A percentile compares a stretch with the other conserved stretches of the same genome.
Conservation (phyloP, 2,888 invertebrate species). For the Conistra vaccinii region DNA sequence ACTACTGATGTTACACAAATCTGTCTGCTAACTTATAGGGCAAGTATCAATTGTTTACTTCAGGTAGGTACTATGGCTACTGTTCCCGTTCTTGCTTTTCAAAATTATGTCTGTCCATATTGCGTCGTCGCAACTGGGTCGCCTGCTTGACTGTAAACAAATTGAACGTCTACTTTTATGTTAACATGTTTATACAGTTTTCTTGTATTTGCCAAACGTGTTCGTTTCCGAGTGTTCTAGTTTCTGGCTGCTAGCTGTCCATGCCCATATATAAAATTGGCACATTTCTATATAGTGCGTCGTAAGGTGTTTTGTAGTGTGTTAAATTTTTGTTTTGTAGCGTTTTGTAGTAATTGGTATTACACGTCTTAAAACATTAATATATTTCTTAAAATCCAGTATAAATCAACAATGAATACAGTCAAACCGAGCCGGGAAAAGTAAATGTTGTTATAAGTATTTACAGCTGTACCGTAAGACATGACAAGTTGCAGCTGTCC, state of each 20-base stretch:
- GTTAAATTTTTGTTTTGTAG: no score
- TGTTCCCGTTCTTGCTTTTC: conserved; percentile 14
- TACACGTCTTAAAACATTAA: neutral
- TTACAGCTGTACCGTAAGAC: conserved; percentile 60
- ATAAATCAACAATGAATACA: neutral
- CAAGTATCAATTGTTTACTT: conserved; percentile 6
- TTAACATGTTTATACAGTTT: conserved; percentile 52
- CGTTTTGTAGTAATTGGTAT: neutral
- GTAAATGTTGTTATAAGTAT: conserved; percentile 46
- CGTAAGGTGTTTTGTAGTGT: no score
- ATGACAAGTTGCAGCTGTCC: conserved; percentile 71
- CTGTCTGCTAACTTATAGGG: neutral
- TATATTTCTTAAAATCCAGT: neutral
- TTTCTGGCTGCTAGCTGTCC: conserved; percentile 42
- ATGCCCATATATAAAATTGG: conserved; percentile 29
- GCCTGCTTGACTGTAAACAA: conserved; percentile 26
- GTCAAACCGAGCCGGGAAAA: conserved; percentile 32
- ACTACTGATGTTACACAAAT: conserved; percentile 6
- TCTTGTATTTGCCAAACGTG: conserved; percentile 54
- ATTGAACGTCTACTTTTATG: conserved; percentile 29
- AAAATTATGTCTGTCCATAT: conserved; percentile 28
- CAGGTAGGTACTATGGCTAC: neutral
- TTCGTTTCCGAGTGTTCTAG: conserved; percentile 62
- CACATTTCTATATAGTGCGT: conserved; percentile 31
- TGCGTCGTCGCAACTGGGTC: conserved; percentile 47